Evolutionary conservation across 1,140 invertebrate species (phyloP), one percentile per base, ranked within the genome.

Genomic region (Drosophila kurseongensis): DNA sequence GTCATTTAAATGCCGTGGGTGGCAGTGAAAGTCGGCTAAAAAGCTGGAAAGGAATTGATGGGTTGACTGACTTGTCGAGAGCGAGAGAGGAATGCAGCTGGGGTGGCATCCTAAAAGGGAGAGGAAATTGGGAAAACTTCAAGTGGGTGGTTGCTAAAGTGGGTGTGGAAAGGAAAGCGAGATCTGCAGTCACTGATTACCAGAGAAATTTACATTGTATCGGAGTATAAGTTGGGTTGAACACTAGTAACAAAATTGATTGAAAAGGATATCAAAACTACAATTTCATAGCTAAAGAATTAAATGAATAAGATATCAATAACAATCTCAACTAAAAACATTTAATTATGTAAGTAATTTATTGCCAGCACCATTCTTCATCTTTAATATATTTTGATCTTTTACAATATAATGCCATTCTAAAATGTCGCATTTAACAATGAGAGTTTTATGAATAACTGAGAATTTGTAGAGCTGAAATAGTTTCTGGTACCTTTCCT

Each of bases 1-100:
- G 82, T 86, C 83, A 86, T 79, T 65, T 45, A 88, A 88, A 79
- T 86, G 82, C 83, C 78, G 83, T 86, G 82, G 79, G 80, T 80
- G 84, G 79, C 76, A 88, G 84, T 89, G 83, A 88, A 88, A 88
- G 83, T 89, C 76, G 82, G 59, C 50, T 72, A 72, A 61, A 72
- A 61, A 65, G 65, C 44, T 69, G 16, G 65, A 8, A 44, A 75
- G 38, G 38, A 72, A 67, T 52, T 57, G 56, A 47, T 63, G 60
- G 55, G 72, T 68, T 76, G 62, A 76, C 32, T 75, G 73, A 76
- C 72, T 76, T 58, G 40, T 75, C 5, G 44, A 67, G 55, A 54
- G 23, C 5, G 44, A 67, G 6, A 32, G 29, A 50, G 29, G 16
- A 18, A 35, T 29, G 52, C 41, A 57, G 40, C 16, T 58, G 27